Conservation (phyloP, 2,888 invertebrate genomes). For the Odontomyia ornata region DNA sequence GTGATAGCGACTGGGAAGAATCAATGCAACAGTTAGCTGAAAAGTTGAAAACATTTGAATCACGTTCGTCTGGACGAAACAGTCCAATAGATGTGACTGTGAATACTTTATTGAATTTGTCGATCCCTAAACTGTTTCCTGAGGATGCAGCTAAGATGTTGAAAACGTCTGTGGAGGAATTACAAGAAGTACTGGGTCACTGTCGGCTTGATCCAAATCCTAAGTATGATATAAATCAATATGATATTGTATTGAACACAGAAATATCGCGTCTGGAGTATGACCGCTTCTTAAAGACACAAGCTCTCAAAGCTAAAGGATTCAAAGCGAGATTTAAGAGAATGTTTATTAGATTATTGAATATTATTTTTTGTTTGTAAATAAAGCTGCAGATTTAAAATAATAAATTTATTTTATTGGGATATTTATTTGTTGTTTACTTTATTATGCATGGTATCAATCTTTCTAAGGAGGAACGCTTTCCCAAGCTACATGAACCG, state of each 20-base stretch:
- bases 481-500: too few species aligned
- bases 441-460: not conserved
- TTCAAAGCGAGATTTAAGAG: not conserved
- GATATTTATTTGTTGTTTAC: not conserved
- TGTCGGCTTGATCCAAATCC: not conserved
- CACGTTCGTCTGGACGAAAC: not conserved
- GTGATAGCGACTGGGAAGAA: not conserved
- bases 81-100: not conserved
- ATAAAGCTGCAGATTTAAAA: not conserved
- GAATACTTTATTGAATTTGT: not conserved
- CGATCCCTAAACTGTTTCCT: not conserved
- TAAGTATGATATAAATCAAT: not conserved
- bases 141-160: not conserved
- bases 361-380: slow-evolving; percentile 13
- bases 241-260: not conserved
- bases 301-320: not conserved
- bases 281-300: not conserved
- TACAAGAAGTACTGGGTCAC: not conserved
- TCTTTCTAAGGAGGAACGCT: too few species aligned
- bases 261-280: not conserved
- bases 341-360: not conserved
- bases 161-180: not conserved
- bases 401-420: too few species aligned
- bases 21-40: not conserved
- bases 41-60: not conserved